Evolutionary conservation across 2,113 vertebrate genomes (phyloP).

Genomic region (Syngnathoides biaculeatus): DNA sequence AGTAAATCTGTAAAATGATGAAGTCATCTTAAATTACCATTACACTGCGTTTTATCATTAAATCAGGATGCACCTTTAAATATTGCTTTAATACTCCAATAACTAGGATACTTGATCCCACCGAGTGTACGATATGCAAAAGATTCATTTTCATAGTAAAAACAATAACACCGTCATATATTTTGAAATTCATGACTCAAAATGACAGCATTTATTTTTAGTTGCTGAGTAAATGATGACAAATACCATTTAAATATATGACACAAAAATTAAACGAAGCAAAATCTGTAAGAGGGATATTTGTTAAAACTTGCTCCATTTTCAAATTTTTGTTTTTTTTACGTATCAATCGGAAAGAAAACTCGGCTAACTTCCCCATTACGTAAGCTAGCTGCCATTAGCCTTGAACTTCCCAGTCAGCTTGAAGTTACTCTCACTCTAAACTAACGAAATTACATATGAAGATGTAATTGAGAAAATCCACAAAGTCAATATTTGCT

Average conservation of each 20-base stretch:
- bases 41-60: no score
- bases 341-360: slow-evolving; percentile 6
- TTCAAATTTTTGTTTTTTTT: not conserved
- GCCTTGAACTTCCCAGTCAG: slow-evolving; percentile 11
- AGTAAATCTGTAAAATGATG: no score
- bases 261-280: no score
- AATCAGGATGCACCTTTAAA: no score
- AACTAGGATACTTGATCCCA: no score
- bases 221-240: not conserved
- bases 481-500: not conserved
- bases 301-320: not conserved
- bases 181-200: not conserved
- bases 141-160: no score
- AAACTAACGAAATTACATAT: not conserved
- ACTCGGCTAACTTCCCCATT: slow-evolving; percentile 26
- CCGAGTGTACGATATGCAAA: no score
- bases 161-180: not conserved
- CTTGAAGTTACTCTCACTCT: not conserved
- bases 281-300: not conserved
- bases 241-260: not conserved
- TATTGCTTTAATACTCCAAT: no score
- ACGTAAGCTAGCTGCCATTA: slow-evolving; percentile 27
- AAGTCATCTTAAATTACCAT: no score
- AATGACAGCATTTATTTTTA: not conserved
- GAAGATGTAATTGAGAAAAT: not conserved